Conservation (phyloP, 2,888 invertebrate genomes). For the Phalera bucephala region DNA sequence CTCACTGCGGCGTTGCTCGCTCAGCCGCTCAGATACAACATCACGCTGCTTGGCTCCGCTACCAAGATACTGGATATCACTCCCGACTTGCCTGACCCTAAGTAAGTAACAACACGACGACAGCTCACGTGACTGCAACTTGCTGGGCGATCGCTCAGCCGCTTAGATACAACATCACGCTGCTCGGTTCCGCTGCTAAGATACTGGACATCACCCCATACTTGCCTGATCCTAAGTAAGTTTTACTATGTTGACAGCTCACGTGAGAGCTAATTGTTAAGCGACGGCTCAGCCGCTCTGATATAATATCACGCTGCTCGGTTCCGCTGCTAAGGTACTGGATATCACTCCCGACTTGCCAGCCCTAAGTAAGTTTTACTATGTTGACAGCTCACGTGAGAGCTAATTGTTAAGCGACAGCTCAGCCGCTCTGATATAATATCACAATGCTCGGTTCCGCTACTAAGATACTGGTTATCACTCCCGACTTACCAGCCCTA, state of each 20-base stretch:
- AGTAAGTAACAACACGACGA: slow-evolving; percentile 57
- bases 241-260: slow-evolving; percentile 43
- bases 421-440: slow-evolving; percentile 93
- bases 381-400: slow-evolving; percentile 48
- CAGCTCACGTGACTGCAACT: slow-evolving; percentile 35
- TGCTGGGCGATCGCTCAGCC: slow-evolving; percentile 92
- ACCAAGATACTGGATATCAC: slow-evolving; percentile 92
- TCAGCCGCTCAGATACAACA: slow-evolving; percentile 92
- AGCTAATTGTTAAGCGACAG: slow-evolving; percentile 85
- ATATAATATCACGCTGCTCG: slow-evolving; percentile 91
- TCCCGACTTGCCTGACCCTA: slow-evolving; percentile 66
- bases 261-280: slow-evolving; percentile 65
- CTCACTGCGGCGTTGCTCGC: slow-evolving; percentile 92
- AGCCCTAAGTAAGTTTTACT: slow-evolving; percentile 17
- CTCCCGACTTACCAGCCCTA: background rate
- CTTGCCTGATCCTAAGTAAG: slow-evolving; percentile 15
- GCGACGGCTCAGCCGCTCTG: slow-evolving; percentile 93
- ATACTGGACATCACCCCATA: slow-evolving; percentile 83
- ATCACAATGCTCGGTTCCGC: slow-evolving; percentile 92
- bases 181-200: slow-evolving; percentile 91
- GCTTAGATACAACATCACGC: slow-evolving; percentile 90
- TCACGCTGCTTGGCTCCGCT: slow-evolving; percentile 91
- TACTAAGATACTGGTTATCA: slow-evolving; percentile 88
- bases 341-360: slow-evolving; percentile 64
- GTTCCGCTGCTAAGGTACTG: slow-evolving; percentile 91